Evolutionary conservation across 2,797 vertebrate genomes (phyloP).

Genomic region (Aphelocoma californica): DNA sequence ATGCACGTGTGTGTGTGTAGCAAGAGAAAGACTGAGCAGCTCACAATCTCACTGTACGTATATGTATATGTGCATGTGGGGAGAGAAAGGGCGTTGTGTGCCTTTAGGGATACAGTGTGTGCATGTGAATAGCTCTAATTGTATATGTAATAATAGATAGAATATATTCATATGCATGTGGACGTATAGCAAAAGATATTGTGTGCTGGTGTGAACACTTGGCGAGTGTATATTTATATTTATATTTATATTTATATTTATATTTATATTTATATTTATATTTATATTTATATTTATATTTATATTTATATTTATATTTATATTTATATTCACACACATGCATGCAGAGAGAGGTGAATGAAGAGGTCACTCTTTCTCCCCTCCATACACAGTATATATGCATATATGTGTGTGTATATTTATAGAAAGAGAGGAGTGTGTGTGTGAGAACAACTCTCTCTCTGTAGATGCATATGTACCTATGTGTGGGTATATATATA

Average conservation of each 20-base stretch:
- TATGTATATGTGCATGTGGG: not conserved
- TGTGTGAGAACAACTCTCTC: not conserved
- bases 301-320: too few species aligned
- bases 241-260: too few species aligned
- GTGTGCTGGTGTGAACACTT: not conserved
- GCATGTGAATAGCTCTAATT: not conserved
- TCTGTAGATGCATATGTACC: not conserved
- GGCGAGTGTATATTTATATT: rapidly evolving
- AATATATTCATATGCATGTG: not conserved
- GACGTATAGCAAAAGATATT: not conserved
- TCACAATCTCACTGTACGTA: not conserved
- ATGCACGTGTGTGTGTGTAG: not conserved
- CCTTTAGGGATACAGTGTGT: not conserved
- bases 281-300: too few species aligned
- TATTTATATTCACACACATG: too few species aligned
- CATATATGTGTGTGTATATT: not conserved
- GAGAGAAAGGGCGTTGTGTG: not conserved
- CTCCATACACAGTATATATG: not conserved
- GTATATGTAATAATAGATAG: not conserved
- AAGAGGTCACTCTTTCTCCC: not conserved
- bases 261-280: too few species aligned
- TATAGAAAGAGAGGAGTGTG: not conserved
- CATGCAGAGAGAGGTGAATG: not conserved
- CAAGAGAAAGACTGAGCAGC: not conserved
- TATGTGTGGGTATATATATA: not conserved